Evolutionary conservation across 2,797 vertebrate species (phyloP), one percentile per base, ranked within the genome.

Genomic region (Calcarius lapponicus): DNA sequence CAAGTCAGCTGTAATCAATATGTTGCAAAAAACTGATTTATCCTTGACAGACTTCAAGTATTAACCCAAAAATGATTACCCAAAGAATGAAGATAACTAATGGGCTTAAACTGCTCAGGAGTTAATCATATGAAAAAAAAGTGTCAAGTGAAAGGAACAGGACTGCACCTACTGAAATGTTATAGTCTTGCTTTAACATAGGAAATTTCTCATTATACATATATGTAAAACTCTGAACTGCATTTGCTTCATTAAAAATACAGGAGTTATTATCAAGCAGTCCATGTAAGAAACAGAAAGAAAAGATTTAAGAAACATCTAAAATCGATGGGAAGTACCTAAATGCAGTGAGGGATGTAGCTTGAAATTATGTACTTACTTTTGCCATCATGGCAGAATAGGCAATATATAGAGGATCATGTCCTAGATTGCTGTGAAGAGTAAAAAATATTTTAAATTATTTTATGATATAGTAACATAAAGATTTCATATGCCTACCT

Each of bases 331-430:
- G 10, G 13, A 91, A 71, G 11, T 34, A 58, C 11, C 57, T 26
- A 24, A 85, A 31, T 31, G 25, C n/a, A 50, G 8, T 28, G 43
- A 78, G 20, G 20, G 14, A 38, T 47, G 11, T 6, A 89, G n/a
- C 11, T 50, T 95, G 45, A 87, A 87, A 81, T 86, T 0, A 54
- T 24, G 21, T 82, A 90, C 91, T 91, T 98, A 99, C 99, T 99
- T 99, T 99, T 96, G 99, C 99, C 99, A 99, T 99, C 99, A 99
- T 99, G 84, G 99, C 99, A 72, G 99, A 98, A 96, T 99, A 99
- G 61, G 99, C 99, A 69, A 99, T 99, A 76, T 99, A 99, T 84
- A 99, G 97, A n/a, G 98, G 98, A 96, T 99, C 99, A 45, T 99
- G 98, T 90, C 99, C 99, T 96, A 99, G 93, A 92, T 98, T 98